A percentile compares a stretch with the other conserved stretches of the same genome.
Evolutionary conservation across 1,140 invertebrate genomes (phyloP).

Genomic region (Drosophila funebris): DNA sequence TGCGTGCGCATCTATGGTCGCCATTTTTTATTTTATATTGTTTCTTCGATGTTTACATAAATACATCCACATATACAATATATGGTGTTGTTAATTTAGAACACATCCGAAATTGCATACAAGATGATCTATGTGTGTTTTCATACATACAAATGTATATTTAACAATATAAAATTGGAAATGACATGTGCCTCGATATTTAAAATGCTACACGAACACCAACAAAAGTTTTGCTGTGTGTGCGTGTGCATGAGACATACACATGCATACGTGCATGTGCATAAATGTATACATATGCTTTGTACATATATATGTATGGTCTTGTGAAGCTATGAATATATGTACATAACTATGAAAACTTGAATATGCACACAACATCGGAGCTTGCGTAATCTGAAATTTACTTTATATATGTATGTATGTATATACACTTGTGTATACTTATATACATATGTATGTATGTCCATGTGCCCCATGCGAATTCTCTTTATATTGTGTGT

Average conservation of each 20-base stretch:
- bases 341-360: slow-evolving; percentile 35
- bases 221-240: not conserved
- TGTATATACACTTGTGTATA: slow-evolving; percentile 20
- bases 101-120: slow-evolving; percentile 28
- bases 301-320: slow-evolving; percentile 4
- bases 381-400: slow-evolving; percentile 69
- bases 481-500: slow-evolving; percentile 38
- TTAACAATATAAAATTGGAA: slow-evolving; percentile 46
- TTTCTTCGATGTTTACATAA: slow-evolving; percentile 42
- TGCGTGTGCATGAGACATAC: not conserved
- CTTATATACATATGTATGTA: slow-evolving; percentile 24
- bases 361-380: slow-evolving; percentile 44
- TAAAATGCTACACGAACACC: slow-evolving; percentile 31
- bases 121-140: slow-evolving; percentile 15
- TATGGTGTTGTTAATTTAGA: slow-evolving; percentile 35
- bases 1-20: slow-evolving; percentile 76
- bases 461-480: slow-evolving; percentile 41
- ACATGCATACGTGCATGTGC: slow-evolving; percentile 9
- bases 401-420: slow-evolving; percentile 39
- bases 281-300: not conserved
- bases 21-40: slow-evolving; percentile 75
- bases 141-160: slow-evolving; percentile 33
- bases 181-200: slow-evolving; percentile 53
- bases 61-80: slow-evolving; percentile 36
- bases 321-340: slow-evolving; percentile 4